Percentiles rank a stretch among this genome's conserved stretches.
These are phyloP conservation scores for Micromys minutus DNA, from an alignment of 2,113 vertebrate species.

Conservation along the genomic window DNA sequence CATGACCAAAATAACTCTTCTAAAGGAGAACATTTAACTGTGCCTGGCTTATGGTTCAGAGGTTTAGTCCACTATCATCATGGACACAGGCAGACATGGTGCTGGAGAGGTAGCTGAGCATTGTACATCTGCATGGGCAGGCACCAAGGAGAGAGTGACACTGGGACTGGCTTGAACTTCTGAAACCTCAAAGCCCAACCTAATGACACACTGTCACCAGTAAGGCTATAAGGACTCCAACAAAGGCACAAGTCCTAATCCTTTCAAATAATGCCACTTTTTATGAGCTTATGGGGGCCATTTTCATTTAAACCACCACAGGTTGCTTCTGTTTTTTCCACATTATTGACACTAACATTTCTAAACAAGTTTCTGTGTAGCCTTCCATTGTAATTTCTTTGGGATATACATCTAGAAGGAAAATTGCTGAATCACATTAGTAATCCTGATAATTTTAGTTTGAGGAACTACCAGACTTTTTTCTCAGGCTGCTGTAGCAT, in stretches of 20 bases:
- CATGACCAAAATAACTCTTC: neutral
- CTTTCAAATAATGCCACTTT: neutral
- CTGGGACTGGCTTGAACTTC: neutral
- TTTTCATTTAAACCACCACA: neutral
- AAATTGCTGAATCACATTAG: neutral
- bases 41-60: neutral
- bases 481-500: neutral
- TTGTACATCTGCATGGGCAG: neutral
- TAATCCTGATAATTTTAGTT: neutral
- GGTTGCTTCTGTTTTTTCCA: neutral
- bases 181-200: neutral
- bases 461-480: neutral
- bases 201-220: too few species aligned
- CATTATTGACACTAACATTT: neutral
- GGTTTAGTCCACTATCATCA: neutral
- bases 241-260: neutral
- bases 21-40: neutral
- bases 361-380: neutral
- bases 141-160: neutral
- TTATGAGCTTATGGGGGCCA: neutral
- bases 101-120: neutral
- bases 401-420: neutral
- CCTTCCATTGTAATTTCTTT: constrained; percentile 5
- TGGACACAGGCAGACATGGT: neutral
- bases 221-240: neutral